phyloP scores from a whole-genome alignment of 2,797 vertebrate species.

The Anisognathus igniventris region DNA sequence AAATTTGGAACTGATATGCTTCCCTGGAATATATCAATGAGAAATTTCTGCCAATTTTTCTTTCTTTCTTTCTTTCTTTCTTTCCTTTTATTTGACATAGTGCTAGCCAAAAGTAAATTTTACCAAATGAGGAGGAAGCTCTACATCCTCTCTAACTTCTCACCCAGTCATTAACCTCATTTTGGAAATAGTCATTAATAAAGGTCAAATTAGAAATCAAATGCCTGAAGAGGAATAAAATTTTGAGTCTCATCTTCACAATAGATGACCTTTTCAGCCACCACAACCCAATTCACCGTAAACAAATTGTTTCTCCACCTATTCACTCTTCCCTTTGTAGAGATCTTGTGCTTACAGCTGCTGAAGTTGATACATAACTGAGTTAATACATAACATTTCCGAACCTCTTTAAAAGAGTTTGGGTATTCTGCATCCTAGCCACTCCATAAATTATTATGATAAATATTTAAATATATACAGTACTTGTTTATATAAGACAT shows the following conservation, averaged over 20 bases:
- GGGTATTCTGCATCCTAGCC: background rate
- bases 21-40: background rate
- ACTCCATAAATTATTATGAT: background rate
- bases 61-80: background rate
- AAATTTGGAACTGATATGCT: background rate
- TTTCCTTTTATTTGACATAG: background rate
- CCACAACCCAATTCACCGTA: background rate
- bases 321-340: background rate
- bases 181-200: background rate
- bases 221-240: background rate
- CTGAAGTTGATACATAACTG: background rate
- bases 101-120: background rate
- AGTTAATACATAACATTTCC: background rate
- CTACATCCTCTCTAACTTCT: background rate
- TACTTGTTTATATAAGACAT: constrained; percentile 33
- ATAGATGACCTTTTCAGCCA: background rate
- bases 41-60: background rate
- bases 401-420: background rate
- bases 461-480: constrained; percentile 30
- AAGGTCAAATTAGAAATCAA: background rate
- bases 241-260: background rate
- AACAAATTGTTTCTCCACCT: background rate
- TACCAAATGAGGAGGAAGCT: background rate
- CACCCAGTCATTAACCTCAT: background rate
- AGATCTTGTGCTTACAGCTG: background rate